phyloP scores from a whole-genome alignment of 2,888 invertebrate genomes.

The Hirudinaria manillensis region DNA sequence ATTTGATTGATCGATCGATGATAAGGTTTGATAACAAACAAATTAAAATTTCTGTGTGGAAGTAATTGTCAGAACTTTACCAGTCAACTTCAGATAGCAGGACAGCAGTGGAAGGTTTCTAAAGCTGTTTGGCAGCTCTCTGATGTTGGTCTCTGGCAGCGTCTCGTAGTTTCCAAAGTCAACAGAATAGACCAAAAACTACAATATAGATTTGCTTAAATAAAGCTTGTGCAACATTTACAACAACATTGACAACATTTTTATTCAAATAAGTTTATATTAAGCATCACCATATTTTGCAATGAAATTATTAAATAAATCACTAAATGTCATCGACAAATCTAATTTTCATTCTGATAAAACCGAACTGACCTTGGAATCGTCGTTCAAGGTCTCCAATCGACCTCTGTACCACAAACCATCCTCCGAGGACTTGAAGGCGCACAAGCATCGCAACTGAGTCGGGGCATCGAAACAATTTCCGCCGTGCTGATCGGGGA shows the following conservation, averaged over 20 bases:
- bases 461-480: too few relatives aligned
- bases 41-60: too few relatives aligned
- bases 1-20: too few relatives aligned
- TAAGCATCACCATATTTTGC: too few relatives aligned
- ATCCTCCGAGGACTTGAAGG: conserved; percentile 9
- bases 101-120: conserved; percentile 15
- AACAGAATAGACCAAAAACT: conserved; percentile 4
- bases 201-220: too few relatives aligned
- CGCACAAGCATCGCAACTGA: not conserved
- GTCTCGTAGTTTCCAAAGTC: conserved; percentile 12
- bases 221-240: too few relatives aligned
- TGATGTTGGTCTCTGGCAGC: not conserved
- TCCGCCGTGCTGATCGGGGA: too few relatives aligned
- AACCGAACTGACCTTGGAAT: not conserved
- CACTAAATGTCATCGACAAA: not conserved
- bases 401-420: conserved; percentile 16
- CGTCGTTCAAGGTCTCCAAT: not conserved
- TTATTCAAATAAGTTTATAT: too few relatives aligned
- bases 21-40: too few relatives aligned
- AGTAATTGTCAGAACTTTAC: not conserved
- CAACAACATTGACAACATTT: too few relatives aligned
- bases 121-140: not conserved
- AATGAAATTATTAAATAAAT: not conserved
- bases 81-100: conserved; percentile 1
- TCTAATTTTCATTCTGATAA: not conserved